These are phyloP conservation scores for Achatina immaculata DNA, from an alignment of 1,140 invertebrate species.

Conservation along the genomic window DNA sequence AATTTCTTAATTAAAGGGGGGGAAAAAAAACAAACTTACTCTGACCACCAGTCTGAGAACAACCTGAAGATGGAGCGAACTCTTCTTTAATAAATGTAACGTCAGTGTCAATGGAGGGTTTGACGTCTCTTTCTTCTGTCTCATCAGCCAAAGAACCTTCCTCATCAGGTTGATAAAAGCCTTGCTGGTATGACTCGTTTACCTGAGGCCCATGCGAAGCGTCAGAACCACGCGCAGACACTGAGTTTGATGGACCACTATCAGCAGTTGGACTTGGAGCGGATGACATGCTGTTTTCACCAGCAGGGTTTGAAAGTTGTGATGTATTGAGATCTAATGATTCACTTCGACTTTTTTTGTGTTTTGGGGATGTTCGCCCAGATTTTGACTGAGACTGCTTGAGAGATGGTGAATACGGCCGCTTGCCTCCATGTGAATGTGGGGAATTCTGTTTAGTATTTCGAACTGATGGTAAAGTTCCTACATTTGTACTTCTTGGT, in stretches of 20 bases:
- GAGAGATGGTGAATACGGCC: conserved; percentile 26
- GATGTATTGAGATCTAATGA: conserved; percentile 31
- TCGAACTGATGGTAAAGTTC: conserved; percentile 17
- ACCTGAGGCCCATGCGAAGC: neutral
- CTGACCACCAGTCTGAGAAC: conserved; percentile 25
- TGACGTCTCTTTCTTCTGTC: conserved; percentile 27
- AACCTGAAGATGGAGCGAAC: conserved; percentile 28
- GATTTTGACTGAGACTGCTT: conserved; percentile 6
- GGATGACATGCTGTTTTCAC: conserved; percentile 32
- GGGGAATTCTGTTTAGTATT: conserved; percentile 22
- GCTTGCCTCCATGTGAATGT: neutral
- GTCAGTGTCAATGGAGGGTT: conserved; percentile 35
- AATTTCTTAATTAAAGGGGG: too few species aligned
- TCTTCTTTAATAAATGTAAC: conserved; percentile 39
- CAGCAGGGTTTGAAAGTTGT: conserved; percentile 13
- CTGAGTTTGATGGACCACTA: neutral
- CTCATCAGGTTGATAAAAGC: conserved; percentile 17
- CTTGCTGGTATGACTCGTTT: conserved; percentile 29
- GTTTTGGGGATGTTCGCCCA: conserved; percentile 2
- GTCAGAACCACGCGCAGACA: neutral
- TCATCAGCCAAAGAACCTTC: conserved; percentile 11
- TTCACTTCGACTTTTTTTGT: conserved; percentile 22
- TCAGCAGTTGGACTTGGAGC: conserved; percentile 31
- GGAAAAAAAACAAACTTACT: too few species aligned
- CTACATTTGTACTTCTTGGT: conserved; percentile 35